A percentile compares a stretch with the other conserved stretches of the same genome.
phyloP scores from a whole-genome alignment of 2,113 vertebrate species.

The Cyrtonyx montezumae region DNA sequence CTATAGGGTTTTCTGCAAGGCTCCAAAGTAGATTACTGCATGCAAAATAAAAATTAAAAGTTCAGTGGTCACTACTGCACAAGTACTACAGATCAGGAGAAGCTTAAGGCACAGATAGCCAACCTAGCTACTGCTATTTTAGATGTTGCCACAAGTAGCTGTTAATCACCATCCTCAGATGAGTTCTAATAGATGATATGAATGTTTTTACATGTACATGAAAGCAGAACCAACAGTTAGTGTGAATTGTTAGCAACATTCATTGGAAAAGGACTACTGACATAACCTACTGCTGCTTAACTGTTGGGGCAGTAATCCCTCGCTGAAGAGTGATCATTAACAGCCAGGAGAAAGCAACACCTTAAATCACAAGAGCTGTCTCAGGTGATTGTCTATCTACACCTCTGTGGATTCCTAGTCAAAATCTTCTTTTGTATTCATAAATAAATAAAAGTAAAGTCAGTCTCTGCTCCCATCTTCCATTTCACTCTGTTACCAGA shows the following conservation, averaged over 20 bases:
- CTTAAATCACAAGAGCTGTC: background rate
- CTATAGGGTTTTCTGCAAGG: constrained; percentile 1
- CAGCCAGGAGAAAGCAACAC: background rate
- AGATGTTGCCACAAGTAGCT: background rate
- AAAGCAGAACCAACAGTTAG: background rate
- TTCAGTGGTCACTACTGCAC: background rate
- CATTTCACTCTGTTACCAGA: constrained; percentile 7
- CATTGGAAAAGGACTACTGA: background rate
- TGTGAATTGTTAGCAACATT: background rate
- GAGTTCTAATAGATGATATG: background rate
- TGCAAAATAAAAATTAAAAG: background rate
- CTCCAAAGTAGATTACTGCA: background rate
- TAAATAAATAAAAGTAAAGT: background rate
- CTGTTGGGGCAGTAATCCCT: background rate
- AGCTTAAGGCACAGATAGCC: constrained; percentile 45
- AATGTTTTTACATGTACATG: background rate
- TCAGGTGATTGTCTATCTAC: background rate
- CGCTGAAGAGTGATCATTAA: background rate
- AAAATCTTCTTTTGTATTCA: background rate
- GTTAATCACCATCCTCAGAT: background rate
- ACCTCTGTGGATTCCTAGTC: background rate
- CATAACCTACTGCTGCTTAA: background rate
- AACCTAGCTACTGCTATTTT: constrained; percentile 16
- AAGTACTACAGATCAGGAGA: background rate
- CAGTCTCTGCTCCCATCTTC: background rate